Evolutionary conservation across 1,140 invertebrate genomes (phyloP).

Genomic region (Pseudomyrmex sp.): DNA sequence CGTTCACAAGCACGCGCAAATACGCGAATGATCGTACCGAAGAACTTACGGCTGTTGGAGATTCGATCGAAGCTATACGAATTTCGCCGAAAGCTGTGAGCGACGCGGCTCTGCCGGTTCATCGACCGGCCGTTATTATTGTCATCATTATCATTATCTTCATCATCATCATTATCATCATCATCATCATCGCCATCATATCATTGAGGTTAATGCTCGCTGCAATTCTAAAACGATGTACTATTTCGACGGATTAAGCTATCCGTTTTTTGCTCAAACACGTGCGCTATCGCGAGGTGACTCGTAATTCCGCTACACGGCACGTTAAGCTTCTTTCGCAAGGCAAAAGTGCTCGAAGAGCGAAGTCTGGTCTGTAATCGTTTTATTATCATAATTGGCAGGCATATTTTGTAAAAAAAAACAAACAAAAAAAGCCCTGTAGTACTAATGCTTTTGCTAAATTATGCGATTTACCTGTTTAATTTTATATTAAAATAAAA

Average conservation of each 20-base stretch:
- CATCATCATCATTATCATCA: conserved; percentile 27
- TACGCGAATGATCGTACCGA: conserved; percentile 11
- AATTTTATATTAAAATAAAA: too few species aligned
- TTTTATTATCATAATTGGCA: not conserved
- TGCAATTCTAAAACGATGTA: conserved; percentile 14
- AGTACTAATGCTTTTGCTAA: too few species aligned
- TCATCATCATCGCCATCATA: conserved; percentile 37
- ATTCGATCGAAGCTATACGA: conserved; percentile 36
- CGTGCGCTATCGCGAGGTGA: not conserved
- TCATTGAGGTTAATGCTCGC: conserved; percentile 54
- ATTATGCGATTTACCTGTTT: too few species aligned
- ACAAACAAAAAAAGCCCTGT: too few species aligned
- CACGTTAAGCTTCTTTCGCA: not conserved
- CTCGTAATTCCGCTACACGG: not conserved
- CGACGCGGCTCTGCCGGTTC: not conserved
- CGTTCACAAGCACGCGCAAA: conserved; percentile 48
- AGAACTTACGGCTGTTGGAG: conserved; percentile 1
- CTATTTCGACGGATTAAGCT: conserved; percentile 24
- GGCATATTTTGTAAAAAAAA: not conserved
- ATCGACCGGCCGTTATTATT: conserved; percentile 23
- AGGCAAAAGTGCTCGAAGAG: not conserved
- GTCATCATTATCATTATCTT: conserved; percentile 35
- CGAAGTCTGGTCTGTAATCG: not conserved
- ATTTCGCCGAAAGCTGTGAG: conserved; percentile 46
- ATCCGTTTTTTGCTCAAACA: conserved; percentile 5